These are phyloP conservation scores for Acanthoscelides obtectus DNA, from an alignment of 2,888 invertebrate genomes.

Conservation along the genomic window DNA sequence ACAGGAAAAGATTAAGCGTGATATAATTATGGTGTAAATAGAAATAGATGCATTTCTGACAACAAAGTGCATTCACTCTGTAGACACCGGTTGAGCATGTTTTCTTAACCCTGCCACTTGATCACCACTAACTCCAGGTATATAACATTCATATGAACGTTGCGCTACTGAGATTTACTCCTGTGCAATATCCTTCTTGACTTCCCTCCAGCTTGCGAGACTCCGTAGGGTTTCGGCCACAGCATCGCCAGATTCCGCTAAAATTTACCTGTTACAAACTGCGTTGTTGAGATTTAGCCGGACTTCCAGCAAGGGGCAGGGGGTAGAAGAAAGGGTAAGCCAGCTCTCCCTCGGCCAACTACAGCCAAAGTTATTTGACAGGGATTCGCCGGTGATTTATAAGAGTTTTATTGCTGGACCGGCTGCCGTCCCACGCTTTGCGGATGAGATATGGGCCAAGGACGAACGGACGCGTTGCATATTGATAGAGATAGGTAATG, in stretches of 20 bases:
- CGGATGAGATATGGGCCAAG: not conserved
- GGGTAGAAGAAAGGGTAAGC: not conserved
- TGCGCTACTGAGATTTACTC: no score
- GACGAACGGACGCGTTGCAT: not conserved
- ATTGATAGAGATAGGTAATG: not conserved
- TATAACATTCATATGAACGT: no score
- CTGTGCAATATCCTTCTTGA: not conserved
- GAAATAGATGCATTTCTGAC: no score
- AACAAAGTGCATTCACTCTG: no score
- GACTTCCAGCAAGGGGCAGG: not conserved
- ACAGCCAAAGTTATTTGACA: not conserved
- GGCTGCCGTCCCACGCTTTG: not conserved
- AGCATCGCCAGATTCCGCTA: not conserved
- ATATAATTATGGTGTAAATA: no score
- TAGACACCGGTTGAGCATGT: no score
- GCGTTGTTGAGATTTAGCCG: not conserved
- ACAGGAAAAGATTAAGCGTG: no score
- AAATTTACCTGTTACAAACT: not conserved
- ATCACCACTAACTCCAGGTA: no score
- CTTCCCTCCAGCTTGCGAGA: not conserved
- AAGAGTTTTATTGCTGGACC: not conserved
- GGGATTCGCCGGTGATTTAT: not conserved
- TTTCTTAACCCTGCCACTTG: no score
- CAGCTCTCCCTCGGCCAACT: not conserved
- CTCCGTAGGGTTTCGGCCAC: not conserved